phyloP scores from a whole-genome alignment of 1,140 invertebrate species.

The Lepidurus couesii region DNA sequence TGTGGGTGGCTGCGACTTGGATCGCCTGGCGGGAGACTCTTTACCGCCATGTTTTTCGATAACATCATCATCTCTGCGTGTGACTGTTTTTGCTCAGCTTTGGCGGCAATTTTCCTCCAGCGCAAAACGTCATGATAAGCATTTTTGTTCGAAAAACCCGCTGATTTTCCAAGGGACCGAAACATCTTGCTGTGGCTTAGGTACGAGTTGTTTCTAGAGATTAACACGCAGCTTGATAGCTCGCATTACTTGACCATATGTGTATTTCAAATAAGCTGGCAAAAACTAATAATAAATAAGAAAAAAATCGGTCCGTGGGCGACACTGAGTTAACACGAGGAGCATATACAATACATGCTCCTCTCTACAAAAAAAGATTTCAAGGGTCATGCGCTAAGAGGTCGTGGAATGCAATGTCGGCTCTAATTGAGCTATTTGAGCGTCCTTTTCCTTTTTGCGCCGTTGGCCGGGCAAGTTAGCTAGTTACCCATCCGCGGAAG shows the following conservation, averaged over 20 bases:
- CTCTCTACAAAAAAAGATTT: background rate
- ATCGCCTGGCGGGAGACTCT: slow-evolving; percentile 8
- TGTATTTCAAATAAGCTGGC: background rate
- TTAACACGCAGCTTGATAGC: background rate
- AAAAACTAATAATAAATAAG: too few relatives aligned
- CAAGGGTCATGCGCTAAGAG: slow-evolving; percentile 7
- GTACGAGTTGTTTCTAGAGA: background rate
- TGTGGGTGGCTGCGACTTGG: background rate
- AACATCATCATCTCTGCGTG: slow-evolving; percentile 18
- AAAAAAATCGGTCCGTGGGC: background rate
- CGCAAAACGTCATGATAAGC: slow-evolving; percentile 11
- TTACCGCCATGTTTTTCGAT: slow-evolving; percentile 16
- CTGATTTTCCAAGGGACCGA: background rate
- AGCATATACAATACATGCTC: background rate
- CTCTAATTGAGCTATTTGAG: slow-evolving; percentile 22
- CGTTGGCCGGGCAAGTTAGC: slow-evolving; percentile 7
- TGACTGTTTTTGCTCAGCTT: slow-evolving; percentile 19
- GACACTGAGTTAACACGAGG: background rate
- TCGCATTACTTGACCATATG: slow-evolving; percentile 19
- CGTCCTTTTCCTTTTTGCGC: slow-evolving; percentile 8
- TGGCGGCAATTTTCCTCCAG: background rate
- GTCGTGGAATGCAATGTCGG: slow-evolving; percentile 18
- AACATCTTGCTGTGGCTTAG: too few relatives aligned
- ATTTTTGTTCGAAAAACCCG: background rate
- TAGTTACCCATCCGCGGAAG: slow-evolving; percentile 21